Conservation (phyloP, 2,888 invertebrate genomes). For the Drosophila limbata region DNA sequence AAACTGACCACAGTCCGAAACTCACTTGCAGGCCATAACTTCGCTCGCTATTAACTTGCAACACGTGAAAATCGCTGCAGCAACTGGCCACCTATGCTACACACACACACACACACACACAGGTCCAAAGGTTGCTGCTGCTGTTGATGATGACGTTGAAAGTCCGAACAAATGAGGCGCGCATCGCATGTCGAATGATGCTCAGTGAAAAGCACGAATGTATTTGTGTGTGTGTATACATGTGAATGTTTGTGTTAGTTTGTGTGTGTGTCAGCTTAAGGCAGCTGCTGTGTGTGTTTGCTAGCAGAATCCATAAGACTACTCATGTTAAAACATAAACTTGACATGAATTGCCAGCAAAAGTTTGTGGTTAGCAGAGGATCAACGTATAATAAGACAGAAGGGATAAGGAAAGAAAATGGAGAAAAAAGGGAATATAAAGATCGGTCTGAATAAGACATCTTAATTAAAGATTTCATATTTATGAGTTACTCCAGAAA, state of each 20-base stretch:
- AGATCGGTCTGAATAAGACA: neutral
- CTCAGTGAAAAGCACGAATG: slow-evolving; percentile 19
- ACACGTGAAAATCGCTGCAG: slow-evolving; percentile 66
- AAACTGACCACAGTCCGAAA: slow-evolving; percentile 40
- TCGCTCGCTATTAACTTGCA: slow-evolving; percentile 66
- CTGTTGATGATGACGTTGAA: slow-evolving; percentile 64
- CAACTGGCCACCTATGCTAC: slow-evolving; percentile 28
- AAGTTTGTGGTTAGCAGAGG: slow-evolving; percentile 10
- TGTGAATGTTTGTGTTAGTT: slow-evolving; percentile 4
- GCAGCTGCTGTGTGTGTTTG: slow-evolving; percentile 24
- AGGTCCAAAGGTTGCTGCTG: slow-evolving; percentile 23
- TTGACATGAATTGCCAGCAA: slow-evolving; percentile 7
- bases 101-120: slow-evolving; percentile 11
- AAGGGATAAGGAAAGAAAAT: too few relatives aligned
- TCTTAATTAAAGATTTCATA: neutral
- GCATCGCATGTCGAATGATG: slow-evolving; percentile 59
- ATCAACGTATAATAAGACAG: slow-evolving; percentile 1
- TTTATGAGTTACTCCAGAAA: too few relatives aligned
- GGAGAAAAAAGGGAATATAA: neutral
- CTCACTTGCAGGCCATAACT: slow-evolving; percentile 66
- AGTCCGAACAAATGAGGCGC: slow-evolving; percentile 68
- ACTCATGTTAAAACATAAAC: slow-evolving; percentile 24
- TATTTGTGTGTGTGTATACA: neutral
- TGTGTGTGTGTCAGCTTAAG: slow-evolving; percentile 20
- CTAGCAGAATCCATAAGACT: slow-evolving; percentile 7